Base-by-base conservation (phyloP, 2,797 vertebrate species). In the Xiphorhynchus erythropygius region DNA sequence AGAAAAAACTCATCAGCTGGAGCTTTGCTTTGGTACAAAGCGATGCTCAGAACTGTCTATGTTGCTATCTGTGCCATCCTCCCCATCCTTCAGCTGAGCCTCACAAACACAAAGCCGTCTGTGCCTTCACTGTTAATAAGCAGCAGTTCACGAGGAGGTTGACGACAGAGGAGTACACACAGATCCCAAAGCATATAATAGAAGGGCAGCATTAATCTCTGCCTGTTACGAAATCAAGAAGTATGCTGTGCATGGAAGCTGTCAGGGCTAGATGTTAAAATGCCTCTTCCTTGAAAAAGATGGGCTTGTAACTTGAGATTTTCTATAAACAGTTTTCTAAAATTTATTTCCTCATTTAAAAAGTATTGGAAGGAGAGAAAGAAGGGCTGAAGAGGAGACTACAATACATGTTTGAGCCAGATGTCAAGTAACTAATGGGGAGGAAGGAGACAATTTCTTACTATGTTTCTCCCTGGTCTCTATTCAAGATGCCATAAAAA, bases 151-250 rank as follows among this genome's bases (percentile, higher is more conserved):
- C 0, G n/a, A 70, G 88, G 94, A 93, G 81, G 94, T 39, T 96
- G 92, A 82, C 27, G 64, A 89, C 87, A 96, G 96, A 93, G 69
- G 42, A 95, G 92, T 75, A 95, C 91, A 94, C 60, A 88, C 63
- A 94, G 93, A 97, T 92, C 95, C 88, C 91, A 93, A 89, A 92
- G 88, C 86, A 92, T n/a, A 52, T 52, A 96, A 94, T 49, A 96
- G 87, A 95, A 96, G 88, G 92, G 88, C 94, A 95, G 92, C 90
- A 89, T 90, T 93, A 95, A 96, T 92, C 81, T 95, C 87, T 50
- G 67, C 49, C 82, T 75, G 93, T 92, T 96, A 93, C 0, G 28
- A 96, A 97, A 94, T 78, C 89, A 75, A 87, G 87, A 82, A 92
- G 30, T 12, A 92, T 81, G 90, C 65, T 81, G 69, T 30, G 84